Evolutionary conservation across 2,797 vertebrate species (phyloP).

Genomic region (Intellagama lesueurii): DNA sequence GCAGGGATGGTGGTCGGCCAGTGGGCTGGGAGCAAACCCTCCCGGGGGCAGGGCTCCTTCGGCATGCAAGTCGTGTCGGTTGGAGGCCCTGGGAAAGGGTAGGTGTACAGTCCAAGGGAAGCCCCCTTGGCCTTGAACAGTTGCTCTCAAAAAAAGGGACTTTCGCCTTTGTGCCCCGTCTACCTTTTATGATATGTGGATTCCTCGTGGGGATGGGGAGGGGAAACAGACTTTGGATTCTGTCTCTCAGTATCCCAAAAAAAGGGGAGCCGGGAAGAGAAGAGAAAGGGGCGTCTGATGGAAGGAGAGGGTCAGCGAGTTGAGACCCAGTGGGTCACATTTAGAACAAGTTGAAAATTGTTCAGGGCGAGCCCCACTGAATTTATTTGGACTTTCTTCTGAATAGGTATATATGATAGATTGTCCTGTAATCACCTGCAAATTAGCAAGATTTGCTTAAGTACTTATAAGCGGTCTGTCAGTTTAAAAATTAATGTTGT

Average conservation of each 20-base stretch:
- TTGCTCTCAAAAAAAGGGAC: too few species aligned
- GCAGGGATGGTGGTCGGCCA: conserved; percentile 95
- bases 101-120: conserved; percentile 52
- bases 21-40: conserved; percentile 91
- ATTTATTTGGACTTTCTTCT: not conserved
- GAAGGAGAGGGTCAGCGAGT: not conserved
- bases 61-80: conserved; percentile 94
- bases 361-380: not conserved
- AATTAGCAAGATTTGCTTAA: not conserved
- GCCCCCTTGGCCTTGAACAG: not conserved
- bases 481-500: not conserved
- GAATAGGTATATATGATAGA: not conserved
- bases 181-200: too few species aligned
- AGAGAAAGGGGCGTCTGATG: not conserved
- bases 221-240: not conserved
- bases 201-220: too few species aligned
- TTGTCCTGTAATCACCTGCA: not conserved
- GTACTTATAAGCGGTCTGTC: not conserved
- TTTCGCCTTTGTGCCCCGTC: not conserved
- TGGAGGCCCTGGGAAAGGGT: conserved; percentile 89
- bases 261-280: too few species aligned
- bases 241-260: not conserved
- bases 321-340: too few species aligned
- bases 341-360: not conserved
- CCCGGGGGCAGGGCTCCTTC: conserved; percentile 89